These are phyloP conservation scores for Dinomys branickii DNA, from an alignment of 2,113 vertebrate genomes.

Conservation along the genomic window DNA sequence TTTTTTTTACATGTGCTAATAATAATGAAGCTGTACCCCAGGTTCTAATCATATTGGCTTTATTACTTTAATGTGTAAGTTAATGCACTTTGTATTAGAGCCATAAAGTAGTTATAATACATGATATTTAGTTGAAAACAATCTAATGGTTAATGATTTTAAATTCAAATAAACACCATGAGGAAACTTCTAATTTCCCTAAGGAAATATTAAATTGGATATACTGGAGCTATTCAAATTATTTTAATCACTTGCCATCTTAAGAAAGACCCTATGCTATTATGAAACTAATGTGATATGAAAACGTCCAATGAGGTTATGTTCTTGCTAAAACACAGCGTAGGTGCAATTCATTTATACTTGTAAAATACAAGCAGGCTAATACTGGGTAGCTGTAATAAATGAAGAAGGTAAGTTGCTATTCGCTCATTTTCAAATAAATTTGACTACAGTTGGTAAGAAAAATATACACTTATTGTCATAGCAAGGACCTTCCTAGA, in stretches of 20 bases:
- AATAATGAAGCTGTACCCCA: background rate
- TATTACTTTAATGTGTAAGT: conserved; percentile 51
- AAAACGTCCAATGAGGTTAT: conserved; percentile 51
- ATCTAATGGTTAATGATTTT: conserved; percentile 51
- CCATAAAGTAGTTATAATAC: conserved; percentile 29
- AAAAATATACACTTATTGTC: background rate
- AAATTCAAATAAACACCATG: conserved; percentile 63
- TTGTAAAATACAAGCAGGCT: background rate
- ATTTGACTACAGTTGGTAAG: background rate
- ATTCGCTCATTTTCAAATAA: background rate
- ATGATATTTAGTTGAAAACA: conserved; percentile 55
- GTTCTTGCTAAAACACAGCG: conserved; percentile 9
- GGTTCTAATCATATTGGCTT: conserved; percentile 1
- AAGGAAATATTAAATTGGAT: conserved; percentile 52
- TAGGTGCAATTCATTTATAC: background rate
- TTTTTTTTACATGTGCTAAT: background rate
- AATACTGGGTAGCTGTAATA: background rate
- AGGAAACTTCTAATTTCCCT: conserved; percentile 60
- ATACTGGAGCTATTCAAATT: background rate
- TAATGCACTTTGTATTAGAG: conserved; percentile 47
- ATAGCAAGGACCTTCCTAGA: background rate
- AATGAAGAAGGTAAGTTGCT: background rate
- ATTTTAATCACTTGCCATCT: conserved; percentile 63
- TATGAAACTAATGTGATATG: background rate
- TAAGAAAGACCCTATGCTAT: conserved; percentile 4